Conservation (phyloP, 2,888 invertebrate genomes). For the Malacosoma neustria region DNA sequence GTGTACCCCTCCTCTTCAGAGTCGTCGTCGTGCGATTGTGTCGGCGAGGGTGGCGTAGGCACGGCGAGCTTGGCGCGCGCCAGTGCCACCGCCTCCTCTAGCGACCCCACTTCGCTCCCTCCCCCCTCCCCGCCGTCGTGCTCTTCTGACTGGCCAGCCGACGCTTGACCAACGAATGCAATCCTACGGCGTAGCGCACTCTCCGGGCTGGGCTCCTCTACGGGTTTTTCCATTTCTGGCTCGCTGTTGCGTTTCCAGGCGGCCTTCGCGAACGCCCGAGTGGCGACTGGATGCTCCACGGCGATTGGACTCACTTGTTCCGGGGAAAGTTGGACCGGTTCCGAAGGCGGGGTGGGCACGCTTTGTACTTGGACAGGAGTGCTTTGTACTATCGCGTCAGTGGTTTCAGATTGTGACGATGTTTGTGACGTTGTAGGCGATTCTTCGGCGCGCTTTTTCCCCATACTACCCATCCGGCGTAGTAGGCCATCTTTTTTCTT, state of each 20-base stretch:
- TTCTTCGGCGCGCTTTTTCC: conserved; percentile 43
- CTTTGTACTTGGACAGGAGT: conserved; percentile 3
- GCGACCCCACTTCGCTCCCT: conserved; percentile 57
- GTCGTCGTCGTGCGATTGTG: conserved; percentile 55
- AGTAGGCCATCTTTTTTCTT: conserved; percentile 54
- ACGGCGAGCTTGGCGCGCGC: conserved; percentile 62
- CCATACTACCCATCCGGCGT: conserved; percentile 58
- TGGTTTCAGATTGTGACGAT: conserved; percentile 15
- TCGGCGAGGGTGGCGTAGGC: conserved; percentile 43
- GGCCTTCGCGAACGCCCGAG: conserved; percentile 69
- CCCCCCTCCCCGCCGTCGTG: conserved; percentile 58
- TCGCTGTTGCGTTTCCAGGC: conserved; percentile 62
- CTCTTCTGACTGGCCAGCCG: conserved; percentile 69
- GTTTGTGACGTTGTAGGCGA: conserved; percentile 28
- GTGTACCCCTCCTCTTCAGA: conserved; percentile 63
- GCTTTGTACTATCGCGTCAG: not conserved
- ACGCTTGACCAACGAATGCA: conserved; percentile 70
- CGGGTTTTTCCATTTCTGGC: conserved; percentile 53
- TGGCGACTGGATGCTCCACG: conserved; percentile 65
- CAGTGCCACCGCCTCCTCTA: conserved; percentile 69
- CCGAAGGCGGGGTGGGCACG: conserved; percentile 6
- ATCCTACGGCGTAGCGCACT: conserved; percentile 64
- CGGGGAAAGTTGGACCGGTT: conserved; percentile 19
- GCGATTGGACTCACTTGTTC: conserved; percentile 53
- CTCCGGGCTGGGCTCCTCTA: conserved; percentile 62